Evolutionary conservation across 2,888 invertebrate genomes (phyloP), one percentile per base, ranked within the genome.

Genomic region (Melanargia galathea): DNA sequence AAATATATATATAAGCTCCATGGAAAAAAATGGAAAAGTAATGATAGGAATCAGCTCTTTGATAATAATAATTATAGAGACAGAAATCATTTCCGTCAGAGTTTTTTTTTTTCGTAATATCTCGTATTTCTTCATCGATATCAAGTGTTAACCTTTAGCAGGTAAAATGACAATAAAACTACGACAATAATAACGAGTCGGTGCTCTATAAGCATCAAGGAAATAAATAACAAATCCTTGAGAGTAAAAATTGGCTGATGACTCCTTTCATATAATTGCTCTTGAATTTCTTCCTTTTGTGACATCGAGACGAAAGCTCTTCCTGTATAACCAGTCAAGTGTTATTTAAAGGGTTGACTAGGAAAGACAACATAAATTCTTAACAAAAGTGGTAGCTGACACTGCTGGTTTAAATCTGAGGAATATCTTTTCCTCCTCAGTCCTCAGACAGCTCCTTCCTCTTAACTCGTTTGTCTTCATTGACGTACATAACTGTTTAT

Each of bases 221-320:
- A 57, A 57, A 45, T 57, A 45, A 57, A 45, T 18, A 40, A 4
- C 1, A 16, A 16, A 16, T 3, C 55, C 43, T 55, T 55, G 22
- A 24, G 13, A 26, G 22, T 56, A 43, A 56, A 43, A 33, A 52
- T 33, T 35, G 33, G 5, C 2, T 52, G 52, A 52, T 52, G 33
- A 33, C 2, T 35, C 33, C 52, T 52, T 55, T 43, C 22, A 45
- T 57, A 45, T 57, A 45, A 46, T 33, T 45, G 45, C 26, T 43
- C 26, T 43, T 55, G n/a, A 24, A 38, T 43, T 43, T 30, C 43
- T 56, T 56, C 26, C 56, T 56, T 56, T 18, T 45, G 26, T 30
- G 5, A 30, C 43, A 45, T 56, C 45, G 16, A n/a, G 2, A 1
- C 10, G 30, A 40, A 56, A 56, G 18, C 18, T 45, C 43, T 56